phyloP scores from a whole-genome alignment of 1,140 invertebrate species.

The Aphelenchoides fujianensis region DNA sequence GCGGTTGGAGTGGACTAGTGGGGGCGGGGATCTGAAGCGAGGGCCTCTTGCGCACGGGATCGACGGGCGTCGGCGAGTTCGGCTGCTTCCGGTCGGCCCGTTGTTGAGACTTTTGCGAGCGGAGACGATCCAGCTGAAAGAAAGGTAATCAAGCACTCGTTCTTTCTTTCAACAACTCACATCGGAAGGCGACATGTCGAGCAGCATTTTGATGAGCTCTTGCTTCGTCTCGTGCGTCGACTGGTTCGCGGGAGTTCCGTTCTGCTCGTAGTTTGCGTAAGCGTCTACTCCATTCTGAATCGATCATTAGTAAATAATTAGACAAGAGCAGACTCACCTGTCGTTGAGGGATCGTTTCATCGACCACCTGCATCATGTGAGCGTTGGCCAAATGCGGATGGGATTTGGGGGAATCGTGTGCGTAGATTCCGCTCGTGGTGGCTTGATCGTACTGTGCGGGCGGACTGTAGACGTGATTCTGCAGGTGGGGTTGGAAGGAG shows the following conservation, averaged over 20 bases:
- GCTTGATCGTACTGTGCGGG: neutral
- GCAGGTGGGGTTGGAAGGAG: neutral
- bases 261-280: too few relatives aligned
- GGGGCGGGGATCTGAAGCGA: conserved; percentile 1
- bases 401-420: neutral
- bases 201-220: conserved; percentile 41
- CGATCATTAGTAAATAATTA: too few relatives aligned
- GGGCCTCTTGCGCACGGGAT: conserved; percentile 4
- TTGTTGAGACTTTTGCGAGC: conserved; percentile 23
- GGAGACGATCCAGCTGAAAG: conserved; percentile 22
- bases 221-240: conserved; percentile 30
- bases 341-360: neutral
- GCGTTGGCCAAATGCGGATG: neutral
- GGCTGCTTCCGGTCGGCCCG: neutral
- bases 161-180: too few relatives aligned
- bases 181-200: conserved; percentile 39
- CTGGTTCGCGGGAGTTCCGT: too few relatives aligned
- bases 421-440: neutral
- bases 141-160: conserved; percentile 23
- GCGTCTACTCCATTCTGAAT: too few relatives aligned
- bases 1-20: neutral
- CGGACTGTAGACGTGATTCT: neutral
- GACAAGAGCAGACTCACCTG: too few relatives aligned
- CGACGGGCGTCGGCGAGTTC: conserved; percentile 14
- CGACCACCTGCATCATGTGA: neutral